Percentiles rank a stretch among this genome's conserved stretches.
phyloP scores from a whole-genome alignment of 2,888 invertebrate species.

The Dromius quadrimaculatus region DNA sequence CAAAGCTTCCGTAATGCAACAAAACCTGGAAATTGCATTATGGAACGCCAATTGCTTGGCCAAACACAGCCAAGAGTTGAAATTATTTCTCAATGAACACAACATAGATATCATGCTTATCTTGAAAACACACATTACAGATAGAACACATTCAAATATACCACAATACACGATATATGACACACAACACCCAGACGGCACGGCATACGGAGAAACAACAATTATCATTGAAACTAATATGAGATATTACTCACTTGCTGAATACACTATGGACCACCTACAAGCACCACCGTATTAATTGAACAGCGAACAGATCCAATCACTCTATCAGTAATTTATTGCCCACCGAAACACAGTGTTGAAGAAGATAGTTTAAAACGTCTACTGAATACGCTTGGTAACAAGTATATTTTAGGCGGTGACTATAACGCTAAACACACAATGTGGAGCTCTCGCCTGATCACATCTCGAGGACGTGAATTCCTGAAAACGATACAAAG shows the following conservation, averaged over 20 bases:
- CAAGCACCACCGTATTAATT: slow-evolving; percentile 22
- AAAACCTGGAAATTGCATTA: slow-evolving; percentile 11
- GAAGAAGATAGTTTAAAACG: slow-evolving; percentile 12
- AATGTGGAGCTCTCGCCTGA: neutral
- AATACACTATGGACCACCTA: slow-evolving; percentile 29
- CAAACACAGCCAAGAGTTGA: slow-evolving; percentile 20
- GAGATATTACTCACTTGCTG: slow-evolving; percentile 21
- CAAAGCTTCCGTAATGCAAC: slow-evolving; percentile 1
- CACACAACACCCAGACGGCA: slow-evolving; percentile 31
- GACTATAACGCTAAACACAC: slow-evolving; percentile 28
- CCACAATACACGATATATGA: slow-evolving; percentile 25
- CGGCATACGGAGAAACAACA: slow-evolving; percentile 21
- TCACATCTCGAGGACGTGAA: slow-evolving; percentile 14
- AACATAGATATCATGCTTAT: slow-evolving; percentile 31
- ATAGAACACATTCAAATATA: slow-evolving; percentile 19
- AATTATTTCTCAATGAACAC: neutral
- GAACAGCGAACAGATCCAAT: slow-evolving; percentile 3
- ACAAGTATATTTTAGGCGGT: slow-evolving; percentile 5
- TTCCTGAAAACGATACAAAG: slow-evolving; percentile 19
- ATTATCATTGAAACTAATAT: slow-evolving; percentile 9
- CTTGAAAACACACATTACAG: slow-evolving; percentile 26
- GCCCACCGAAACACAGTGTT: slow-evolving; percentile 31
- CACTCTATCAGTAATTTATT: slow-evolving; percentile 14
- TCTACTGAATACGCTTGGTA: slow-evolving; percentile 17
- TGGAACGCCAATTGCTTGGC: slow-evolving; percentile 45